A percentile compares a stretch with the other conserved stretches of the same genome.
These are phyloP conservation scores for Gymnopithys bicolor DNA, from an alignment of 2,797 vertebrate genomes.

Conservation along the genomic window DNA sequence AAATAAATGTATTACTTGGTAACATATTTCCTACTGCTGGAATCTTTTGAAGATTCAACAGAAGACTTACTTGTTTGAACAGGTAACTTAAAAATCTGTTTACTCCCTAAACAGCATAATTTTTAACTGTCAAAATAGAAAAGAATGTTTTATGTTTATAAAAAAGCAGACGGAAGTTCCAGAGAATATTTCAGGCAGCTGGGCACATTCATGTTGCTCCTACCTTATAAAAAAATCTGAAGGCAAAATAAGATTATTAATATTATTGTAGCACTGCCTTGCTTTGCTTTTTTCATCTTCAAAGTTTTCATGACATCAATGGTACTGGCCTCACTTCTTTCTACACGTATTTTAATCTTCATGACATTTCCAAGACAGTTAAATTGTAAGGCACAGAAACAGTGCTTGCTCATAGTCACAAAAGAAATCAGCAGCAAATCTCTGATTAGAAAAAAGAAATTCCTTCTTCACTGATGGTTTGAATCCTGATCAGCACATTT, in stretches of 20 bases:
- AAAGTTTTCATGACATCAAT: not conserved
- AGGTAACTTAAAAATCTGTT: slow-evolving; percentile 67
- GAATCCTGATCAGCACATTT: not conserved
- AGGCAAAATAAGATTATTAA: not conserved
- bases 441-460: not conserved
- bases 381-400: not conserved
- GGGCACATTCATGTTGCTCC: slow-evolving; percentile 6
- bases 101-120: slow-evolving; percentile 49
- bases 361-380: not conserved
- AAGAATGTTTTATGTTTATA: slow-evolving; percentile 55
- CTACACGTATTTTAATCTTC: not conserved
- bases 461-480: not conserved
- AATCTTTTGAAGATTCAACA: slow-evolving; percentile 61
- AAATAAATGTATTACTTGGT: slow-evolving; percentile 18
- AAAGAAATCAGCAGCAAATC: not conserved
- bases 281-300: not conserved
- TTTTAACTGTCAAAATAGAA: slow-evolving; percentile 66
- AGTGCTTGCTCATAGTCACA: not conserved
- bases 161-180: slow-evolving; percentile 48
- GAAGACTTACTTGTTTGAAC: slow-evolving; percentile 60
- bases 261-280: not conserved
- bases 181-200: slow-evolving; percentile 45
- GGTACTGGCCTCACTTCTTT: not conserved
- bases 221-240: not conserved
- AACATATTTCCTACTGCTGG: slow-evolving; percentile 36